Percentiles rank a stretch among this genome's conserved stretches.
These are phyloP conservation scores for Scolopax rusticola DNA, from an alignment of 2,797 vertebrate genomes.

Conservation along the genomic window DNA sequence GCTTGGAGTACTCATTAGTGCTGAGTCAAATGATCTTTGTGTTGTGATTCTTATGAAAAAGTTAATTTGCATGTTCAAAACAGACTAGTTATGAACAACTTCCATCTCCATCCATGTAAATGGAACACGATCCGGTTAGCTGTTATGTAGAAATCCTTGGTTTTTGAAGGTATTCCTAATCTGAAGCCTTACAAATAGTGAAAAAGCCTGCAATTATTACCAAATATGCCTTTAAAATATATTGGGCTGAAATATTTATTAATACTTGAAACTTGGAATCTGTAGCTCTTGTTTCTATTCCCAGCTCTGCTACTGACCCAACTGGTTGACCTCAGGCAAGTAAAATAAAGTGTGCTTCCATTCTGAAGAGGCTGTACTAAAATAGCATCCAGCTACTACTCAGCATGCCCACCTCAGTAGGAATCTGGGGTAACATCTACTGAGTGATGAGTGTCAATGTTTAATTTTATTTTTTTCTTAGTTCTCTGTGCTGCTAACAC, in stretches of 20 bases:
- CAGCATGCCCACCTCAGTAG: slow-evolving; percentile 7
- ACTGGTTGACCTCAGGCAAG: slow-evolving; percentile 52
- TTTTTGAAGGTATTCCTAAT: background rate
- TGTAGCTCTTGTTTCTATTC: slow-evolving; percentile 58
- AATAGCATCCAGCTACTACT: slow-evolving; percentile 34
- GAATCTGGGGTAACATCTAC: background rate
- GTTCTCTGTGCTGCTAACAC: background rate
- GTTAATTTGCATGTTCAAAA: background rate
- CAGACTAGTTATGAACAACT: background rate
- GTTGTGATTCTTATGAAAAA: background rate
- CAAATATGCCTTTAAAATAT: slow-evolving; percentile 54
- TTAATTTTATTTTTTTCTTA: background rate
- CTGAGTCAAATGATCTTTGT: background rate
- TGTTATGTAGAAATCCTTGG: background rate
- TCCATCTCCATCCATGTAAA: background rate
- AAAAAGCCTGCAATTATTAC: background rate
- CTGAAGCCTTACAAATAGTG: background rate
- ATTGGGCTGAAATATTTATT: slow-evolving; percentile 46
- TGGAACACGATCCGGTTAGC: background rate
- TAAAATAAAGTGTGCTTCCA: slow-evolving; percentile 56
- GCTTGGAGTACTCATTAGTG: background rate
- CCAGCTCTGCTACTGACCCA: slow-evolving; percentile 53
- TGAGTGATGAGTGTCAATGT: background rate
- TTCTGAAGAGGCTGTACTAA: slow-evolving; percentile 33
- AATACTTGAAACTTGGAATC: slow-evolving; percentile 63